These are phyloP conservation scores for Distichodus sexfasciatus DNA, from an alignment of 2,797 vertebrate species.

Conservation along the genomic window DNA sequence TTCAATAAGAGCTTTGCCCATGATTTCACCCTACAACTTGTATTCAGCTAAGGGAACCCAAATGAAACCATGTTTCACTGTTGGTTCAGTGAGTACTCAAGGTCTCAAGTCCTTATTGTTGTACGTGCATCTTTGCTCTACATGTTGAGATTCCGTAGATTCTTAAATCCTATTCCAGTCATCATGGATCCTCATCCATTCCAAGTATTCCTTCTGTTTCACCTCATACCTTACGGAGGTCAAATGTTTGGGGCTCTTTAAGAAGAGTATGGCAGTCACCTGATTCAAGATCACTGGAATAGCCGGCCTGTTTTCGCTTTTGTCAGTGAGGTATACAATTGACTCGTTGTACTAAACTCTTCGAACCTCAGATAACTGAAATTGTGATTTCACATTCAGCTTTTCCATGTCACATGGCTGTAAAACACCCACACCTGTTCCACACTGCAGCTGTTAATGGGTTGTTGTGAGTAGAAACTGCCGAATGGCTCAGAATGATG, in stretches of 20 bases:
- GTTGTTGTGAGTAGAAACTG: neutral
- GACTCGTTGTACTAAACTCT: neutral
- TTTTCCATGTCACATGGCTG: neutral
- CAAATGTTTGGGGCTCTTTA: too few relatives aligned
- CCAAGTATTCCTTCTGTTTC: too few relatives aligned
- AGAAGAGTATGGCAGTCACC: too few relatives aligned
- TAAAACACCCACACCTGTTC: neutral
- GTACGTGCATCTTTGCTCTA: too few relatives aligned
- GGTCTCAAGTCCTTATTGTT: too few relatives aligned
- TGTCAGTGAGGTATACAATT: neutral
- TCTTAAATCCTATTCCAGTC: too few relatives aligned
- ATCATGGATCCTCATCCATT: too few relatives aligned
- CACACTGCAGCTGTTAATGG: neutral
- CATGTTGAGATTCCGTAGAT: too few relatives aligned
- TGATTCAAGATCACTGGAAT: too few relatives aligned
- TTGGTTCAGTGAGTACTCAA: neutral
- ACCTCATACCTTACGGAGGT: too few relatives aligned
- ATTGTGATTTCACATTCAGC: neutral
- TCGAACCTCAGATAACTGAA: neutral
- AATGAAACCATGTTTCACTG: neutral
- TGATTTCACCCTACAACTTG: neutral
- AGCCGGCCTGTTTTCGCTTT: too few relatives aligned
- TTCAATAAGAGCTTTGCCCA: neutral
- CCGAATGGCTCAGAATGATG: neutral
- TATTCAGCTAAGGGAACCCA: neutral